phyloP scores from a whole-genome alignment of 2,797 vertebrate species.

The Aphelocoma californica region DNA sequence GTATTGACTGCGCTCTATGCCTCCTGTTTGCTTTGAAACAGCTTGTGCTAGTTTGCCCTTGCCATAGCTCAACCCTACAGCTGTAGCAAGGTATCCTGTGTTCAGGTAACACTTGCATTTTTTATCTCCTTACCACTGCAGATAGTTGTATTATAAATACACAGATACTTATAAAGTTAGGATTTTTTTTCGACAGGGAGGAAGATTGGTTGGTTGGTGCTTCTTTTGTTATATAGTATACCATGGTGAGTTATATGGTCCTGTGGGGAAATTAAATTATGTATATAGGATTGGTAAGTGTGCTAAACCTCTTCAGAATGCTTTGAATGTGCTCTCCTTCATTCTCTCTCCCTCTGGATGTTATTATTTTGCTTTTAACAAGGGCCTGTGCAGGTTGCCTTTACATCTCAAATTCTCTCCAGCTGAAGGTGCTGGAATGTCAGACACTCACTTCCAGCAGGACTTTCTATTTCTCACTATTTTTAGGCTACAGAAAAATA shows the following conservation, averaged over 20 bases:
- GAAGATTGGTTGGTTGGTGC: neutral
- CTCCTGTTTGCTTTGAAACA: neutral
- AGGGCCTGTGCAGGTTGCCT: neutral
- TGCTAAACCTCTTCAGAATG: constrained; percentile 25
- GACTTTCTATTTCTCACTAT: neutral
- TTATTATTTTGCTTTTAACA: constrained; percentile 29
- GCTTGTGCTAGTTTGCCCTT: neutral
- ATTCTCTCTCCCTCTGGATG: constrained; percentile 1
- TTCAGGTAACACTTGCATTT: neutral
- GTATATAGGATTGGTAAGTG: neutral
- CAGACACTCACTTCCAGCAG: neutral
- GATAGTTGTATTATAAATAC: neutral
- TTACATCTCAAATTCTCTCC: neutral
- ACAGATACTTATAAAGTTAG: neutral
- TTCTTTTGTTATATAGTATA: neutral
- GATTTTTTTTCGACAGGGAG: neutral
- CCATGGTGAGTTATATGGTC: neutral
- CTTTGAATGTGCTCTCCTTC: neutral
- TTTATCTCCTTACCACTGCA: neutral
- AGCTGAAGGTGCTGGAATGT: neutral
- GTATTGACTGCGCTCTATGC: neutral
- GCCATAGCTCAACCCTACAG: neutral
- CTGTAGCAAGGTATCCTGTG: neutral
- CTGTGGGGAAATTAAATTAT: neutral
- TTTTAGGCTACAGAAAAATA: constrained; percentile 3